Conservation (phyloP, 2,113 vertebrate genomes). For the Neopipo cinnamomea region DNA sequence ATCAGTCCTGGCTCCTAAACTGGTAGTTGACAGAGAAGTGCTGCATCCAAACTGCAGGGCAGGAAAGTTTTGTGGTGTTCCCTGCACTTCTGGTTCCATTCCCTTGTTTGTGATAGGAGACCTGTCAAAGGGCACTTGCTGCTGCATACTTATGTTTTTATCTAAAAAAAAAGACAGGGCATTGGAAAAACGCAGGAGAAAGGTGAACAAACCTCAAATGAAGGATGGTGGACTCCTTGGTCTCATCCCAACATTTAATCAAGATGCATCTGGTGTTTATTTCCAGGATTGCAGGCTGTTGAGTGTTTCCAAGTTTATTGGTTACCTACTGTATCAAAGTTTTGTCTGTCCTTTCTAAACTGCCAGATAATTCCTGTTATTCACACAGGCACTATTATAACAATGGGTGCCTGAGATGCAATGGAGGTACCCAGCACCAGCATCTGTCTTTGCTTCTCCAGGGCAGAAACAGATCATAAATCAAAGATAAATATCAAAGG, state of each 20-base stretch:
- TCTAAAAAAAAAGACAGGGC: not conserved
- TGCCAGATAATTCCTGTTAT: not conserved
- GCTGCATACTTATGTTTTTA: not conserved
- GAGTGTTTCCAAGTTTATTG: not conserved
- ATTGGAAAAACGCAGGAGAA: not conserved
- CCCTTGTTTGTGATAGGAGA: not conserved
- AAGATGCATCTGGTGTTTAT: not conserved
- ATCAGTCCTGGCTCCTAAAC: not conserved
- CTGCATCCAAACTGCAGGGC: not conserved
- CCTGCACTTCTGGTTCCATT: not conserved
- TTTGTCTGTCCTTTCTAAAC: not conserved
- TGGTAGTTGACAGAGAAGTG: not conserved
- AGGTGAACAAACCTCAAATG: not conserved
- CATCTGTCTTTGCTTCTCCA: not conserved
- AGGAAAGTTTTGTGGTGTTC: not conserved
- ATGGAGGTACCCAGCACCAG: not conserved
- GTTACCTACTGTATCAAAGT: not conserved
- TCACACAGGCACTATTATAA: not conserved
- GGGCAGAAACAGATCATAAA: not conserved
- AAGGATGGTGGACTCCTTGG: not conserved
- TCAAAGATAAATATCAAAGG: not conserved
- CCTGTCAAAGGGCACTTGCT: not conserved
- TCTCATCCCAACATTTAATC: not conserved
- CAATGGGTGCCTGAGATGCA: not conserved
- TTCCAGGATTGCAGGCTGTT: not conserved